A percentile compares a stretch with the other conserved stretches of the same genome.
Evolutionary conservation across 2,797 vertebrate species (phyloP).

Genomic region (Coreius guichenoti): DNA sequence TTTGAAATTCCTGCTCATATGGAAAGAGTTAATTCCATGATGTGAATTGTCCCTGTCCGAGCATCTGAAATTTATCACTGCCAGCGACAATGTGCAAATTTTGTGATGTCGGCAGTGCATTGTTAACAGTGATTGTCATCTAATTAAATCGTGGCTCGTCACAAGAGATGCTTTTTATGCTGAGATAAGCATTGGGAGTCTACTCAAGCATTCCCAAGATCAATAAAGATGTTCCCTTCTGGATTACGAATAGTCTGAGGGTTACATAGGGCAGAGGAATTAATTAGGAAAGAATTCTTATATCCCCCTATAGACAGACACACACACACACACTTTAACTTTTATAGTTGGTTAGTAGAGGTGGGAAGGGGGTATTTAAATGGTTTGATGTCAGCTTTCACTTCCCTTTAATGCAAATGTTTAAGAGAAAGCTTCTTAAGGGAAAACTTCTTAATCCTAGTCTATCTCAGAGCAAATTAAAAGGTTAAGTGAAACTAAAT

Average conservation of each 20-base stretch:
- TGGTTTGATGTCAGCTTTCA: constrained; percentile 56
- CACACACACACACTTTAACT: constrained; percentile 62
- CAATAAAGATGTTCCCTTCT: constrained; percentile 95
- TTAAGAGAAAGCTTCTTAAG: constrained; percentile 54
- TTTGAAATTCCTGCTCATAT: constrained; percentile 51
- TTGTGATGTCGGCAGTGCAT: constrained; percentile 84
- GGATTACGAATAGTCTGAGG: constrained; percentile 87
- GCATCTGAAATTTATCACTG: constrained; percentile 90
- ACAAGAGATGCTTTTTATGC: constrained; percentile 92
- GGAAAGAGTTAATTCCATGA: constrained; percentile 65
- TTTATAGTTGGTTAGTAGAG: constrained; percentile 64
- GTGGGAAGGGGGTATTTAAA: constrained; percentile 58
- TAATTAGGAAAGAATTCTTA: constrained; percentile 91
- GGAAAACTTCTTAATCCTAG: constrained; percentile 31
- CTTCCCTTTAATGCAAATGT: constrained; percentile 65
- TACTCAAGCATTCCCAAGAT: constrained; percentile 86
- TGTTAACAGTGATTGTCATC: constrained; percentile 97
- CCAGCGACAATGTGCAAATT: constrained; percentile 85
- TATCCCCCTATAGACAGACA: constrained; percentile 72
- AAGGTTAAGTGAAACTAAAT: constrained; percentile 52
- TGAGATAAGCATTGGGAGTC: constrained; percentile 89
- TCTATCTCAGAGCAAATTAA: constrained; percentile 63
- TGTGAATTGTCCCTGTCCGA: constrained; percentile 79
- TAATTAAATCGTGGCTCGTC: constrained; percentile 97
- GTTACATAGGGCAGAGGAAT: constrained; percentile 89